These are phyloP conservation scores for Coptodon rendalli DNA, from an alignment of 2,113 vertebrate species.

Conservation along the genomic window DNA sequence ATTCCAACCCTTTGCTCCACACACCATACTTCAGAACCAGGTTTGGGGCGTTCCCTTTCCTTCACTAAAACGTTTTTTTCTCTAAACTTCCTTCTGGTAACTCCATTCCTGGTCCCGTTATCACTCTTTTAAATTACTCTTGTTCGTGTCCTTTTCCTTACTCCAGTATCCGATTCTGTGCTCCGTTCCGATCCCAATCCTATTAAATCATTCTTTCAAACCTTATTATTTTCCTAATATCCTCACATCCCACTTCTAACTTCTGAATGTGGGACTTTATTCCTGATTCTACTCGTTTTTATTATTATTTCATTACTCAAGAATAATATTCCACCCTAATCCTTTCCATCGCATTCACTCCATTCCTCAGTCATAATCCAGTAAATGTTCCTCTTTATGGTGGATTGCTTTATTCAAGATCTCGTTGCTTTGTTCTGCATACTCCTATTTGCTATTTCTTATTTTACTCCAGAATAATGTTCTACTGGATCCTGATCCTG, in stretches of 20 bases:
- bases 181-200: accelerated
- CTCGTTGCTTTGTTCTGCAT: not conserved
- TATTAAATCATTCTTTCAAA: accelerated
- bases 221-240: not conserved
- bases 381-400: not conserved
- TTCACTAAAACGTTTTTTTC: not conserved
- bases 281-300: not conserved
- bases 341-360: not conserved
- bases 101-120: not conserved
- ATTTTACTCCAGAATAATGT: not conserved
- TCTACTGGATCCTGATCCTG: not conserved
- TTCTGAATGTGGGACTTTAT: not conserved
- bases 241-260: not conserved
- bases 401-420: not conserved
- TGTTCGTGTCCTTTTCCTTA: not conserved
- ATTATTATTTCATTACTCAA: not conserved
- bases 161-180: not conserved
- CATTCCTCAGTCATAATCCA: not conserved
- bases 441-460: not conserved
- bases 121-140: not conserved
- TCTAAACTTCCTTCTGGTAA: not conserved
- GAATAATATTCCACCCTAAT: not conserved
- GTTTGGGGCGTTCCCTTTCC: accelerated
- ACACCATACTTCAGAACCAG: accelerated
- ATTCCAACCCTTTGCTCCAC: not conserved